Conservation (phyloP, 1,140 invertebrate genomes). For the Myzus persicae region DNA sequence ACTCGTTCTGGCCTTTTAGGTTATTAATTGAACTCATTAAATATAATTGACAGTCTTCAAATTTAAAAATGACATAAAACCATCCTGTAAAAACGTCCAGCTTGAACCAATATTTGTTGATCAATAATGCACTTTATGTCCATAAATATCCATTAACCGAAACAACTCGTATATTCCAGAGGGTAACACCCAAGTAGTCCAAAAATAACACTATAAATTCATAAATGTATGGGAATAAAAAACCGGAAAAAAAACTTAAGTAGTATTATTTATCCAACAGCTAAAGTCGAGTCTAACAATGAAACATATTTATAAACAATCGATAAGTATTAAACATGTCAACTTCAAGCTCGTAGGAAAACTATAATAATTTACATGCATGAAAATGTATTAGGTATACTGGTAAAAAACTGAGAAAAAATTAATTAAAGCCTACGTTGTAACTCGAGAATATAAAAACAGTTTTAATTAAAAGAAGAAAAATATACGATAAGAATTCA, state of each 20-base stretch:
- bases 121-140: not conserved
- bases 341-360: not conserved
- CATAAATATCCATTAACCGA: slow-evolving; percentile 36
- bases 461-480: slow-evolving; percentile 3
- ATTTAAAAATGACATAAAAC: slow-evolving; percentile 31
- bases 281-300: not conserved
- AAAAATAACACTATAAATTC: slow-evolving; percentile 19
- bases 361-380: not conserved
- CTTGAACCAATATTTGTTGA: slow-evolving; percentile 34
- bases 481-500: not conserved
- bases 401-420: not conserved
- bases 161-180: not conserved
- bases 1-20: not conserved
- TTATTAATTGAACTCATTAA: not conserved
- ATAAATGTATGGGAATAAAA: not conserved
- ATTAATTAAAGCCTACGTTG: not conserved
- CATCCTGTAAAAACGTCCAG: not conserved
- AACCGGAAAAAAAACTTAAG: not conserved
- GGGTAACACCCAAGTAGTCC: not conserved
- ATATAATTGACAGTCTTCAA: slow-evolving; percentile 11
- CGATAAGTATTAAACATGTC: not conserved
- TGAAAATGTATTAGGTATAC: not conserved
- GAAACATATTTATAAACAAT: not conserved
- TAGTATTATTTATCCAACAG: not conserved
- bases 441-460: not conserved